Evolutionary conservation across 2,888 invertebrate genomes (phyloP), one percentile per base, ranked within the genome.

Genomic region (Rapana venosa): DNA sequence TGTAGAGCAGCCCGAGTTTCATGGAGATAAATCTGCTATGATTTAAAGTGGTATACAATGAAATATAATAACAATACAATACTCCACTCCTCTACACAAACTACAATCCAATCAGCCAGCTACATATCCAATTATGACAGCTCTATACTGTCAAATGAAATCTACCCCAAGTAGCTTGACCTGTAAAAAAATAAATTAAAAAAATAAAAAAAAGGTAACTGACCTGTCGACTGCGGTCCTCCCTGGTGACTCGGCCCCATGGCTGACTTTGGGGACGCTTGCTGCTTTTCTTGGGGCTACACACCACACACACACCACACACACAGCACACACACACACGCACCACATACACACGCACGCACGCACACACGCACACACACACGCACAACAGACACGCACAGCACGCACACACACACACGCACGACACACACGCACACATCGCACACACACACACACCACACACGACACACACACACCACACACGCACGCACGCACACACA

Each of bases 251-350:
- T 36, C 85, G 84, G 8, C 85, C 90, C 89, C 91, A 90, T 87
- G 91, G 61, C 90, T 88, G 83, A 58, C 66, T 89, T 88, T 90
- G 32, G 22, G 81, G 36, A 61, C 81, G 79, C 88, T 88, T 89
- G 30, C 86, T 86, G 32, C 85, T 87, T 85, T 92, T 87, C 74
- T 87, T 66, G 74, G 84, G 13, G 13, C 56, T 77, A 66, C 26
- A 1, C 61, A 15, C 11, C 36, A 56, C 26, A 83, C 36, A 83
- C 11, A 79, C 35, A 79, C 8, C 6, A 77, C 32, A 5, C 6
- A 77, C 30, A 30, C 6, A 6, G 17, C 8, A 77, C 6, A 5
- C 20, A 20, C 30, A 77, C 30, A 77, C 30, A 30, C 6, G 32
- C 70, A 70, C 22, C 74, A 74, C 66, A 66, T 13, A 66, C 66